A percentile compares a stretch with the other conserved stretches of the same genome.
phyloP scores from a whole-genome alignment of 2,888 invertebrate genomes.

The Dysmachus trigonus region DNA sequence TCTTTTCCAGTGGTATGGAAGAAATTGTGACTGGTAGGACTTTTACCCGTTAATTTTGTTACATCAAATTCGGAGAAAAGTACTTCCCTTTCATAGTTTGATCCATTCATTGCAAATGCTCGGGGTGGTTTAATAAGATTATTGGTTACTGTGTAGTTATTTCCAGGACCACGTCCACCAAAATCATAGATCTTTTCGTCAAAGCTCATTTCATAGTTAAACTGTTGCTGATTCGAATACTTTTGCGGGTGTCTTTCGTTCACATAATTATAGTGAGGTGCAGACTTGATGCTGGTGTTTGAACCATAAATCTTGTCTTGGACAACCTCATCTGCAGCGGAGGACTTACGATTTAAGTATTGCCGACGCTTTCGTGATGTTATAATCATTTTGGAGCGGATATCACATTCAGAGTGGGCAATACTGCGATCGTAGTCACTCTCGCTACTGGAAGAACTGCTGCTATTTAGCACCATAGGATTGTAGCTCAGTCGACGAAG shows the following conservation, averaged over 20 bases:
- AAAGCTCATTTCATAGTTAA: conserved; percentile 48
- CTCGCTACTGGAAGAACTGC: conserved; percentile 68
- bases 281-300: conserved; percentile 65
- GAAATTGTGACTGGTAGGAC: conserved; percentile 59
- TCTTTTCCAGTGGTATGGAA: conserved; percentile 41
- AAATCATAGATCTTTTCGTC: conserved; percentile 62
- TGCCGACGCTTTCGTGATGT: conserved; percentile 58
- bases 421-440: conserved; percentile 63
- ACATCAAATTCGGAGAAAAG: conserved; percentile 64
- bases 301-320: conserved; percentile 64
- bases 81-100: conserved; percentile 52
- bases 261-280: conserved; percentile 63
- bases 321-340: conserved; percentile 52
- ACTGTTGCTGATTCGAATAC: conserved; percentile 52
- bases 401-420: conserved; percentile 69
- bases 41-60: conserved; percentile 64
- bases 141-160: conserved; percentile 54
- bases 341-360: conserved; percentile 59
- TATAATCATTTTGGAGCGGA: conserved; percentile 60
- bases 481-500: conserved; percentile 68
- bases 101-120: conserved; percentile 54
- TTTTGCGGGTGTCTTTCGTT: conserved; percentile 49
- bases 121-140: conserved; percentile 54
- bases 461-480: conserved; percentile 67
- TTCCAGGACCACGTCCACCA: conserved; percentile 59